Percentiles rank a stretch among this genome's conserved stretches.
Conservation (phyloP, 1,140 invertebrate species). For the Pachypsylla venusta region DNA sequence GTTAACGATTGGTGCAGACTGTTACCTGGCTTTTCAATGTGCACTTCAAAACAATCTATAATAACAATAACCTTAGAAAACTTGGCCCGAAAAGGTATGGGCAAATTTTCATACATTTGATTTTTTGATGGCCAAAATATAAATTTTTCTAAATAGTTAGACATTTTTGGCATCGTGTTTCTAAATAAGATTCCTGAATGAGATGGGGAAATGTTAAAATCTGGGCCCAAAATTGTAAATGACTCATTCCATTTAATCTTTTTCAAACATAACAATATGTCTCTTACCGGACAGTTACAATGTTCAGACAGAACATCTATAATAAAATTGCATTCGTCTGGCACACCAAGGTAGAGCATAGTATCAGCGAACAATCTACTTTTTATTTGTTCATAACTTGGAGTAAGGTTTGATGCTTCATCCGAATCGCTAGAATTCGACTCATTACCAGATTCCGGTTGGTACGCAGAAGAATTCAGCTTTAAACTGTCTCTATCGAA, state of each 20-base stretch:
- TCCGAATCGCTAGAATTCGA: too few species aligned
- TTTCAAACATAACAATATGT: constrained; percentile 14
- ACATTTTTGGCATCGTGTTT: constrained; percentile 11
- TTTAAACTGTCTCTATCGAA: too few species aligned
- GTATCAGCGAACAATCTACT: background rate
- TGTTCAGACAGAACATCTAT: background rate
- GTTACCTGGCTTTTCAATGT: constrained; percentile 25
- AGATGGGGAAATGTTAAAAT: constrained; percentile 10
- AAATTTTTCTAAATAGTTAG: constrained; percentile 17
- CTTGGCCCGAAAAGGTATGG: constrained; percentile 17
- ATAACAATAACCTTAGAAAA: constrained; percentile 22
- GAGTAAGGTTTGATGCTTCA: too few species aligned
- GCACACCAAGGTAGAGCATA: background rate
- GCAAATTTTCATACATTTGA: too few species aligned
- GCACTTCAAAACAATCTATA: constrained; percentile 26
- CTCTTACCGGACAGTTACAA: background rate
- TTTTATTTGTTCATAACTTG: too few species aligned
- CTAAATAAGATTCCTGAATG: background rate
- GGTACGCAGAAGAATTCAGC: too few species aligned
- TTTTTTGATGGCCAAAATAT: constrained; percentile 14
- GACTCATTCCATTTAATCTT: constrained; percentile 13
- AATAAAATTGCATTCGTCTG: background rate
- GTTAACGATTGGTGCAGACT: constrained; percentile 21
- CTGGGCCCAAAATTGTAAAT: constrained; percentile 9
- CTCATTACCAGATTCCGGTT: too few species aligned